Evolutionary conservation across 2,797 vertebrate species (phyloP), one percentile per base, ranked within the genome.

Genomic region (Acanthurus tractus): DNA sequence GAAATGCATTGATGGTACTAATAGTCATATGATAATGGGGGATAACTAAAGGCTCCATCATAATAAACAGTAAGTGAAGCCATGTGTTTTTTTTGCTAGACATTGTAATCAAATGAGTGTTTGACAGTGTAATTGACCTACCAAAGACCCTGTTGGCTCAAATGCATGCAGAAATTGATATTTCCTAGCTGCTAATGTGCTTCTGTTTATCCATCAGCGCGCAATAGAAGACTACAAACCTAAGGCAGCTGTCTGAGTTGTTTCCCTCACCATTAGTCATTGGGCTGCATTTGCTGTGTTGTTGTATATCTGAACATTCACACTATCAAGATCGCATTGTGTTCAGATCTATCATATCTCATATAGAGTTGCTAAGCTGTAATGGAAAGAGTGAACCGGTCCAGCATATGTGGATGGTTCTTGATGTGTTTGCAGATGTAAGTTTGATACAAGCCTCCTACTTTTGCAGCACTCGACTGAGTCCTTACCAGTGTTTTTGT

Each of bases 351-450:
- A 61, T 92, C 88, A 86, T 84, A 88, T 88, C 79, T 83, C 63
- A 78, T 68, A 73, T 67, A 72, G 87, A 84, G 86, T 86, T 89
- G 65, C 80, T 78, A 65, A 22, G 79, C 81, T 57, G 53, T 67
- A 76, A 70, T 63, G 45, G 56, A 44, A 67, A 63, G 70, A 77
- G 82, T 29, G 15, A 81, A 56, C 18, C 3, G n/a, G 42, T 72
- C 67, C 36, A 45, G 81, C 59, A 73, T 36, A 77, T 64, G 40
- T 73, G 77, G 76, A 74, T 45, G 63, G 62, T 72, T 89, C 63
- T 81, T 77, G 83, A 85, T 88, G 71, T 74, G 79, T 83, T 83
- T 79, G 88, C 86, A 87, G 86, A 88, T 92, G 82, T 82, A 72
- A 61, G 74, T 79, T 77, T 62, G 86, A 91, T 91, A 78, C 49